Conservation (phyloP, 2,888 invertebrate genomes). For the Teinopalpus imperialis region DNA sequence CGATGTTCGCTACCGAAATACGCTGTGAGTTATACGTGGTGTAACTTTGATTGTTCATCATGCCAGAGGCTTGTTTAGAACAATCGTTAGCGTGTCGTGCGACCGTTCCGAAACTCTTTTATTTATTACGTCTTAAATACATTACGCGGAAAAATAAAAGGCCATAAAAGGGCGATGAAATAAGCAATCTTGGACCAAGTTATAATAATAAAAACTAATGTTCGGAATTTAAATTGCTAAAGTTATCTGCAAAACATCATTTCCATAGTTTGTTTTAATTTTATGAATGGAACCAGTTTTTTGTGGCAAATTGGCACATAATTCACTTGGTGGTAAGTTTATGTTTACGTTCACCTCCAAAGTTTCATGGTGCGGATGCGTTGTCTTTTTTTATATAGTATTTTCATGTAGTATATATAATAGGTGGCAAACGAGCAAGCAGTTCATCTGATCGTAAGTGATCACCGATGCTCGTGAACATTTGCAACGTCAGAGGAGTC, state of each 20-base stretch:
- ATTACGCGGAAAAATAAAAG: conserved; percentile 9
- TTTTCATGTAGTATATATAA: too few species aligned
- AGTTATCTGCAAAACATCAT: not conserved
- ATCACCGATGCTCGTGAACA: too few species aligned
- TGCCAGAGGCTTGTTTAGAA: conserved; percentile 55
- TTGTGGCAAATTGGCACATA: too few species aligned
- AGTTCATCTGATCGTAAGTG: too few species aligned
- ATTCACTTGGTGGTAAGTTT: too few species aligned
- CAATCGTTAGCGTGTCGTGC: conserved; percentile 53
- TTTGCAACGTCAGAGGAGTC: too few species aligned
- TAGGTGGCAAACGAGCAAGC: too few species aligned
- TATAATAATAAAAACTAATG: conserved; percentile 1
- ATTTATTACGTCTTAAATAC: conserved; percentile 36
- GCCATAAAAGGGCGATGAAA: conserved; percentile 9
- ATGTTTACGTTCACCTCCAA: too few species aligned
- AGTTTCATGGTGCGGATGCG: too few species aligned
- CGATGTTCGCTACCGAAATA: conserved; percentile 51
- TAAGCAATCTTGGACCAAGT: conserved; percentile 10
- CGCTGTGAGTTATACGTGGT: conserved; percentile 37
- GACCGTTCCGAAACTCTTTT: conserved; percentile 43
- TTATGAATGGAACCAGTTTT: too few species aligned
- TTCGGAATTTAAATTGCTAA: not conserved
- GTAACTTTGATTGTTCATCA: conserved; percentile 58
- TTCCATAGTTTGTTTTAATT: too few species aligned
- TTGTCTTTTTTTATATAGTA: too few species aligned